Conservation (phyloP, 2,888 invertebrate genomes). For the Malacosoma neustria region DNA sequence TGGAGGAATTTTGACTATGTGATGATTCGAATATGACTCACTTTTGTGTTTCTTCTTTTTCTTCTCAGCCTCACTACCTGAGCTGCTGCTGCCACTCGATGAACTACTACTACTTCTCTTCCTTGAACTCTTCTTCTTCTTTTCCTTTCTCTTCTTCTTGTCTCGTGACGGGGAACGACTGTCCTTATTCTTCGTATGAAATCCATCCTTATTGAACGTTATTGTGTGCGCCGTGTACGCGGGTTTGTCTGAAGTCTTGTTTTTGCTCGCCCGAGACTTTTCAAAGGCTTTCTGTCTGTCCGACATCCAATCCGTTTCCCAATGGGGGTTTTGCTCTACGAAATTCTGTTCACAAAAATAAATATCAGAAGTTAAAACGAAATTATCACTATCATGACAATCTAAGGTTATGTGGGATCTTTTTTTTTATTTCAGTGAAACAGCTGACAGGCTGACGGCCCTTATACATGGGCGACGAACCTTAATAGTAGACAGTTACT, state of each 20-base stretch:
- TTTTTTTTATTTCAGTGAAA: too few relatives aligned
- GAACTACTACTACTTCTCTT: constrained; percentile 39
- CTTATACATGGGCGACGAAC: too few relatives aligned
- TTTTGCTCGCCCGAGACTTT: constrained; percentile 43
- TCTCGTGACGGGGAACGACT: constrained; percentile 17
- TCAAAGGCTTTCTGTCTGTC: constrained; percentile 84
- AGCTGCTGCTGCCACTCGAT: constrained; percentile 32
- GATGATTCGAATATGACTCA: constrained; percentile 11
- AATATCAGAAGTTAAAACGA: too few relatives aligned
- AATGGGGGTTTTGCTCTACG: constrained; percentile 88
- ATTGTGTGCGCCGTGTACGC: constrained; percentile 59
- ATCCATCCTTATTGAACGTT: constrained; percentile 63
- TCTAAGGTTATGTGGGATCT: too few relatives aligned
- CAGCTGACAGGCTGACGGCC: too few relatives aligned
- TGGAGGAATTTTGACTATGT: too few relatives aligned
- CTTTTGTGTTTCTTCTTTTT: constrained; percentile 74
- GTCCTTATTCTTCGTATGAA: constrained; percentile 40
- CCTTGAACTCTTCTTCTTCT: constrained; percentile 73
- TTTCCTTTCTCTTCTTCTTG: constrained; percentile 53
- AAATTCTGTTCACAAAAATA: constrained; percentile 76
- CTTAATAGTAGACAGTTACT: too few relatives aligned
- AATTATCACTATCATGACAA: too few relatives aligned
- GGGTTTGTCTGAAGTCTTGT: constrained; percentile 22
- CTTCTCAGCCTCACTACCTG: constrained; percentile 57
- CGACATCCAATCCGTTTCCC: constrained; percentile 91